Evolutionary conservation across 2,113 vertebrate genomes (phyloP).

Genomic region (Saccopteryx bilineata): DNA sequence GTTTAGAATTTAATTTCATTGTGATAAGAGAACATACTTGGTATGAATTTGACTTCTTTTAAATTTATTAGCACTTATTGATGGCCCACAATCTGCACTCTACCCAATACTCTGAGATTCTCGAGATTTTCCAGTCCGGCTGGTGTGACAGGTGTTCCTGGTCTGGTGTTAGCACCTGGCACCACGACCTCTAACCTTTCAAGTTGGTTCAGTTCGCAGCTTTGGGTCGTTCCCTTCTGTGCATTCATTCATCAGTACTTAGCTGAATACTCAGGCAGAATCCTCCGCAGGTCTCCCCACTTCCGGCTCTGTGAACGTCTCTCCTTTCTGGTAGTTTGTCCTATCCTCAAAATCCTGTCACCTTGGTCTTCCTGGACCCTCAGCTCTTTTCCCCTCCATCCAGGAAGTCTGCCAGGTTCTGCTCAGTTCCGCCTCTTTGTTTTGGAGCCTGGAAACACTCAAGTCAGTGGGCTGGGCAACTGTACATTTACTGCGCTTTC

Average conservation of each 20-base stretch:
- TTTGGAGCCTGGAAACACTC: neutral
- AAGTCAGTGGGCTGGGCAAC: neutral
- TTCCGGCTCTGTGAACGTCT: neutral
- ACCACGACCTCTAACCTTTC: neutral
- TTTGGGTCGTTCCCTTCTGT: neutral
- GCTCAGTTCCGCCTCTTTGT: neutral
- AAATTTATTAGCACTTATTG: neutral
- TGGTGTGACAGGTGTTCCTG: neutral
- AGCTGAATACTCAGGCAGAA: neutral
- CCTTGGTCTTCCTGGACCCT: neutral
- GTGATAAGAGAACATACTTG: neutral
- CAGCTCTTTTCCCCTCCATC: neutral
- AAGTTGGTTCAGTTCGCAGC: neutral
- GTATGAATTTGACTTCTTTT: neutral
- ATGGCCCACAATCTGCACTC: neutral
- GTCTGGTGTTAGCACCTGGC: neutral
- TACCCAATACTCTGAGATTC: neutral
- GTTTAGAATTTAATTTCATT: neutral
- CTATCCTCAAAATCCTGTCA: neutral
- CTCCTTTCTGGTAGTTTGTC: neutral
- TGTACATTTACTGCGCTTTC: neutral
- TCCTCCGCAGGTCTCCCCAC: neutral
- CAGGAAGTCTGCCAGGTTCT: neutral
- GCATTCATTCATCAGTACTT: neutral
- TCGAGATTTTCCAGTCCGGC: neutral